Conservation (phyloP, 2,888 invertebrate species). For the Pheosia tremula region DNA sequence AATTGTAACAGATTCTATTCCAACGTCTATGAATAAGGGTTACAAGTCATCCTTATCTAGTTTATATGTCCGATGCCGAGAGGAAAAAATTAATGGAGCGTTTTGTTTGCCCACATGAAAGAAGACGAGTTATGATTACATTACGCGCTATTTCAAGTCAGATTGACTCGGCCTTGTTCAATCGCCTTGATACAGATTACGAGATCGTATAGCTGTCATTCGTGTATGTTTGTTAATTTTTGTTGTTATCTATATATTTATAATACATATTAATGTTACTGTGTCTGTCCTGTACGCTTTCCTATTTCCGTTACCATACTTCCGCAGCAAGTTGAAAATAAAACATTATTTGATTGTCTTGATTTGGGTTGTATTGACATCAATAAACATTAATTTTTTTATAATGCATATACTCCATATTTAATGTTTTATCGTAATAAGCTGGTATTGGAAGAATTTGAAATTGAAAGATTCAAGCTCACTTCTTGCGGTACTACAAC, state of each 20-base stretch:
- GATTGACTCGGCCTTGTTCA: constrained; percentile 4
- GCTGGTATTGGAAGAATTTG: too few species aligned
- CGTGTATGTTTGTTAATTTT: constrained; percentile 1
- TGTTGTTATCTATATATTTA: background rate
- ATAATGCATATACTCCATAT: background rate
- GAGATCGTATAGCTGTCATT: background rate
- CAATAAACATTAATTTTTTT: background rate
- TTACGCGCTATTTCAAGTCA: constrained; percentile 10
- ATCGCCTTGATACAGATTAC: constrained; percentile 6
- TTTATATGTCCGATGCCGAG: constrained; percentile 12
- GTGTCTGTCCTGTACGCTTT: too few species aligned
- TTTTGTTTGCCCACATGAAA: constrained; percentile 23
- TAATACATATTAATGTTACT: too few species aligned
- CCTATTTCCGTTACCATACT: too few species aligned
- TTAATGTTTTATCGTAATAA: too few species aligned
- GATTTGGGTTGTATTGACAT: background rate
- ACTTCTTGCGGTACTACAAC: too few species aligned
- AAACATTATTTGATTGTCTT: background rate
- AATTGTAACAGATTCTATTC: too few species aligned
- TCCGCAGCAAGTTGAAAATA: background rate
- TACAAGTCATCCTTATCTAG: constrained; percentile 9
- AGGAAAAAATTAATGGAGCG: constrained; percentile 13
- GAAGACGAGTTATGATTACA: constrained; percentile 17
- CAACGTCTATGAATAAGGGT: background rate
- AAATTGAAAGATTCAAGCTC: too few species aligned